Base-by-base conservation (phyloP, 2,797 vertebrate species). In the Geotrypetes seraphini region DNA sequence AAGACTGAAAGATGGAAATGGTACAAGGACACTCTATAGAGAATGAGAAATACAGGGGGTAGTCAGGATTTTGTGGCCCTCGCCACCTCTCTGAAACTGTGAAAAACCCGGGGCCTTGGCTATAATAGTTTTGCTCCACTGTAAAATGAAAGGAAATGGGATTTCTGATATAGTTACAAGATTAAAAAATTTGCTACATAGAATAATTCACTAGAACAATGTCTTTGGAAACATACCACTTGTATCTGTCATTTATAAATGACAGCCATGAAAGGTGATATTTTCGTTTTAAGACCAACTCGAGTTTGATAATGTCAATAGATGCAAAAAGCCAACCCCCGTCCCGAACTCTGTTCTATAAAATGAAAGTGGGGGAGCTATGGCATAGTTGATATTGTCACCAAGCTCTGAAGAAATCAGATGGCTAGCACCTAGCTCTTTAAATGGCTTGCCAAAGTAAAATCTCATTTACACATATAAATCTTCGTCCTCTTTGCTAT, bases 401-500 rank as follows among this genome's bases (percentile, higher is more conserved):
- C 63, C 63, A 66, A 50, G 56, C 43, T 33, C 55, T 74, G 66
- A 49, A 54, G 60, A 73, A n/a, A 72, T 77, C 64, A 69, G 63
- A 74, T 64, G 73, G 70, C 67, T 67, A 73, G 53, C 38, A 43
- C 57, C n/a, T 62, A 63, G 51, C 74, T 77, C 75, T 74, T 64
- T 73, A 57, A 66, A 67, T 72, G 57, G 68, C 67, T 63, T 77
- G 73, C 77, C 75, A 78, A 73, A 77, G 61, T 54, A 74, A 66
- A 71, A 67, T 70, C 70, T 77, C 77, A 73, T 80, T 75, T 75
- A 61, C 75, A 75, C 73, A 69, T 72, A 73, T 73, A 69, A 69
- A 48, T 72, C 73, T 72, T 80, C 62, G 62, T 78, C 75, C 61
- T 67, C 73, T 75, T 77, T 72, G 54, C 75, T 71, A 75, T 69